phyloP scores from a whole-genome alignment of 1,140 invertebrate species.

The Capitella teleta region DNA sequence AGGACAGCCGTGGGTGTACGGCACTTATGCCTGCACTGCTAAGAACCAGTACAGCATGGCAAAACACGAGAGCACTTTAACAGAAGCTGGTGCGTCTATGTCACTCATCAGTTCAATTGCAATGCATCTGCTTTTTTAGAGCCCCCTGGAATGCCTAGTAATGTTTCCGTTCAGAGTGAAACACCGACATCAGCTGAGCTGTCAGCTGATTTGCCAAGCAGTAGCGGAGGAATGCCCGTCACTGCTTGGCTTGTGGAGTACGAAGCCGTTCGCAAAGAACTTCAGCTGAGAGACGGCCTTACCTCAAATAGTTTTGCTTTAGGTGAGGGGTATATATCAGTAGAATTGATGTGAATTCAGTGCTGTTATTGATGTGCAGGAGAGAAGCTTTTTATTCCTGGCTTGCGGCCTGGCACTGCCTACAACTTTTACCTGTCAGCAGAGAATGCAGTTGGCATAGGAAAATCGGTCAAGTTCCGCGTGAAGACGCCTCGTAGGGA shows the following conservation, averaged over 20 bases:
- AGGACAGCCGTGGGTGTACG: constrained; percentile 8
- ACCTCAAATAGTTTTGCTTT: background rate
- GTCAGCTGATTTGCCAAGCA: background rate
- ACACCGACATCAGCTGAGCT: constrained; percentile 4
- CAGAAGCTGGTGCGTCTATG: background rate
- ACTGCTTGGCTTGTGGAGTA: constrained; percentile 10
- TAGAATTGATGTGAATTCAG: background rate
- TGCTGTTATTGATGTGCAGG: background rate
- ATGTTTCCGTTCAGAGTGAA: constrained; percentile 7
- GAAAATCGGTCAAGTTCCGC: constrained; percentile 7
- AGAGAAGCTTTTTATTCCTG: background rate
- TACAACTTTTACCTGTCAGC: constrained; percentile 9
- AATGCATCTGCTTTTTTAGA: constrained; percentile 1
- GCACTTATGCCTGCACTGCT: constrained; percentile 12
- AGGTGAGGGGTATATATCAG: background rate
- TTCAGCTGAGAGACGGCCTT: too few species aligned
- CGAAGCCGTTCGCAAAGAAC: too few species aligned
- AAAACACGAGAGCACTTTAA: background rate
- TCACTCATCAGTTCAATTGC: background rate
- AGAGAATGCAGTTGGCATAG: constrained; percentile 4
- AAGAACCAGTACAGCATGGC: constrained; percentile 7
- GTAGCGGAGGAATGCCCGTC: background rate
- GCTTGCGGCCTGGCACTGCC: background rate
- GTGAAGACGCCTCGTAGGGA: background rate
- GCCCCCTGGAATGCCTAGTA: constrained; percentile 7